Percentiles rank a stretch among this genome's conserved stretches.
Conservation (phyloP, 2,888 invertebrate genomes). For the Drosophila longiperda region DNA sequence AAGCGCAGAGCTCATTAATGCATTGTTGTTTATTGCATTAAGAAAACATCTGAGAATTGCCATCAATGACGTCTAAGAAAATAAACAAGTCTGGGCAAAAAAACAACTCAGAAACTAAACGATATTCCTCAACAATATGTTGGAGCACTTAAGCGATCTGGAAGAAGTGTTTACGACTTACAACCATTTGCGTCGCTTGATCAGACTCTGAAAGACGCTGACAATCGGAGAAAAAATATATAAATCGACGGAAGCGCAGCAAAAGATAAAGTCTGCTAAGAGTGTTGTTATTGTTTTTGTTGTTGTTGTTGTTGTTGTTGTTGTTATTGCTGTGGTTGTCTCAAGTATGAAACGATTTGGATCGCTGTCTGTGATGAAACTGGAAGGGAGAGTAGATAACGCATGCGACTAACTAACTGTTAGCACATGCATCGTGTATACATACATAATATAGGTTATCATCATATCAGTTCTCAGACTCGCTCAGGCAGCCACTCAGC, state of each 20-base stretch:
- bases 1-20: constrained; percentile 39
- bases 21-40: constrained; percentile 48
- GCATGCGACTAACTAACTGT: constrained; percentile 59
- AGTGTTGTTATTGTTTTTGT: background rate
- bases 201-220: constrained; percentile 1
- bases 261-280: constrained; percentile 36
- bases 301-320: background rate
- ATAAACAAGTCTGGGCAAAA: constrained; percentile 33
- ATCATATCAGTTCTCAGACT: constrained; percentile 64
- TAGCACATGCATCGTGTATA: constrained; percentile 10
- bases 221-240: constrained; percentile 18
- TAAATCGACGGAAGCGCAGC: constrained; percentile 15
- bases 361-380: constrained; percentile 47
- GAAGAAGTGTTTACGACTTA: constrained; percentile 46
- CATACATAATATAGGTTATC: constrained; percentile 70
- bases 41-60: constrained; percentile 26
- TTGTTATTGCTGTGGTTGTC: background rate
- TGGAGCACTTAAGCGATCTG: constrained; percentile 8
- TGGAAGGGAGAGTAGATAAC: constrained; percentile 43
- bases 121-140: constrained; percentile 13
- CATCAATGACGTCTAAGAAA: constrained; percentile 8
- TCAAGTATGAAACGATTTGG: constrained; percentile 33
- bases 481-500: constrained; percentile 25
- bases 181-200: constrained; percentile 41
- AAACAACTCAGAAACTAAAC: background rate